These are phyloP conservation scores for Galagoides demidoff DNA, from an alignment of 2,797 vertebrate species.

Conservation along the genomic window DNA sequence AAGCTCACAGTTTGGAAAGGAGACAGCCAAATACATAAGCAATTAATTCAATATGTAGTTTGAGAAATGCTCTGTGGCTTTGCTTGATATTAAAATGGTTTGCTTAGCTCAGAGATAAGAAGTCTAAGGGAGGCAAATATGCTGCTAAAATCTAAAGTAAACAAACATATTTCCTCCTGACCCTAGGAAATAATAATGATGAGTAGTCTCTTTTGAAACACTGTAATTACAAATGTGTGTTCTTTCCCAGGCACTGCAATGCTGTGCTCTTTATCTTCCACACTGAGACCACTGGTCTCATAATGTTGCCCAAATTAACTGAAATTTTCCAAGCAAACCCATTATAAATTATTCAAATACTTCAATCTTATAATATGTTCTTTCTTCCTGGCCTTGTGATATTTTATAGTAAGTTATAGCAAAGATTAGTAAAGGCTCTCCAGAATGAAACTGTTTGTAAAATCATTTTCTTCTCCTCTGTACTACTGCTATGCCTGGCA, in stretches of 20 bases:
- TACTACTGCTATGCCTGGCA: neutral
- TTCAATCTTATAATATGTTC: neutral
- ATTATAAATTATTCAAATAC: slow-evolving; percentile 42
- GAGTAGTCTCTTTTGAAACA: neutral
- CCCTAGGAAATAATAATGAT: neutral
- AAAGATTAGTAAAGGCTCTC: slow-evolving; percentile 39
- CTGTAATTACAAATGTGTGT: neutral
- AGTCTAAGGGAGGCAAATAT: neutral
- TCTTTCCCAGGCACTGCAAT: neutral
- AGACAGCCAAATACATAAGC: neutral
- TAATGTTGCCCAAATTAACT: slow-evolving; percentile 42
- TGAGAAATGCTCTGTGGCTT: slow-evolving; percentile 30
- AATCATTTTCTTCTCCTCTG: neutral
- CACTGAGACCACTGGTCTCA: neutral
- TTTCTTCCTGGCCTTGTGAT: slow-evolving; percentile 12
- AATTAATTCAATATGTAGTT: slow-evolving; percentile 24
- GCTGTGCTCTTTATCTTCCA: neutral
- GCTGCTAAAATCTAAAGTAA: slow-evolving; percentile 29
- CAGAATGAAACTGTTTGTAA: slow-evolving; percentile 1
- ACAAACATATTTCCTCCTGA: neutral
- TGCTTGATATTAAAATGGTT: slow-evolving; percentile 27
- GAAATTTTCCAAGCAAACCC: slow-evolving; percentile 26
- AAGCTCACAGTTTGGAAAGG: neutral
- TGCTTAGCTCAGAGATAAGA: slow-evolving; percentile 15
- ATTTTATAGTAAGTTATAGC: slow-evolving; percentile 23